Conservation (phyloP, 2,113 vertebrate species). For the Chascanopsetta lugubris region DNA sequence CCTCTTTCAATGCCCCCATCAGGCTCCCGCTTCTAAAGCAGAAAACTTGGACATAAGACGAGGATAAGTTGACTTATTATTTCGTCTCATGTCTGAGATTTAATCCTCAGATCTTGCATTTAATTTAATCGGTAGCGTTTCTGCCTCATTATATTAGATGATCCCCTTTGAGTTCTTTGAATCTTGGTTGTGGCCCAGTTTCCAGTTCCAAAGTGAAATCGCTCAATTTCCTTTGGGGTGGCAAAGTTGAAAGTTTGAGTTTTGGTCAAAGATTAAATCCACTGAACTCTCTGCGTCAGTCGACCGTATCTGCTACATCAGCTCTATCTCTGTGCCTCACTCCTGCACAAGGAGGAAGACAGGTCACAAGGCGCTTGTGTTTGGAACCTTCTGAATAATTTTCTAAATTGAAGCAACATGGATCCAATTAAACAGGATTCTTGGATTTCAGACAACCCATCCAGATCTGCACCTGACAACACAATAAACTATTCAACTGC, state of each 20-base stretch:
- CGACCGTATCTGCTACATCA: background rate
- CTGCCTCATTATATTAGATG: slow-evolving; percentile 16
- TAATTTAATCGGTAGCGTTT: slow-evolving; percentile 19
- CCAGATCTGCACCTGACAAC: slow-evolving; percentile 40
- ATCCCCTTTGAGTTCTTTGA: slow-evolving; percentile 26
- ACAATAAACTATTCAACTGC: slow-evolving; percentile 25
- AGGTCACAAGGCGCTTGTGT: slow-evolving; percentile 36
- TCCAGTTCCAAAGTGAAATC: slow-evolving; percentile 36
- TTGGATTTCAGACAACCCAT: slow-evolving; percentile 20
- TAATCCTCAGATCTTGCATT: slow-evolving; percentile 37
- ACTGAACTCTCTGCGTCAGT: background rate
- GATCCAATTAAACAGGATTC: slow-evolving; percentile 49
- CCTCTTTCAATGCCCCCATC: background rate
- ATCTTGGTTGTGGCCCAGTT: slow-evolving; percentile 10
- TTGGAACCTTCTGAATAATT: slow-evolving; percentile 37
- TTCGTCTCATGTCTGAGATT: slow-evolving; percentile 12
- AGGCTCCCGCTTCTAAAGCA: background rate
- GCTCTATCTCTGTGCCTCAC: slow-evolving; percentile 1
- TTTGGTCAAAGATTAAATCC: slow-evolving; percentile 31
- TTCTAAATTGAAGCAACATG: slow-evolving; percentile 58
- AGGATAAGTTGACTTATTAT: background rate
- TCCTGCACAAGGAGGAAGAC: slow-evolving; percentile 6
- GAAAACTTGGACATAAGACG: background rate
- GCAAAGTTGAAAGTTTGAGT: slow-evolving; percentile 35
- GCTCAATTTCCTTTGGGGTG: slow-evolving; percentile 42